Base-by-base conservation (phyloP, 2,113 vertebrate genomes). In the Merops nubicus region DNA sequence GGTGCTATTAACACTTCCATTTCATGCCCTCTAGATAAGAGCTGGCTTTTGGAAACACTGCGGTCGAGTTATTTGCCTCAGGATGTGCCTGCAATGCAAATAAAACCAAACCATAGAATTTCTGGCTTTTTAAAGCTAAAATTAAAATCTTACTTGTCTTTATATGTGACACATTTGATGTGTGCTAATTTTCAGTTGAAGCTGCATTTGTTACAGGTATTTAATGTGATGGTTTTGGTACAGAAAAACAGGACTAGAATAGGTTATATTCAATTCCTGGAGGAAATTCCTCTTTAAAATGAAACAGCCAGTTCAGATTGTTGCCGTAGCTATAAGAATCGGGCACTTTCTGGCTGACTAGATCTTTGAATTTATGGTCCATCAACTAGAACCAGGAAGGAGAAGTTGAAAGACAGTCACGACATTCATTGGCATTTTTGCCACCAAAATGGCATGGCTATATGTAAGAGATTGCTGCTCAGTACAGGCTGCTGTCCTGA, bases 1-100 rank as follows among this genome's bases (percentile, higher is more conserved):
- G 83, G 90, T 97, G 95, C 83, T 95, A 90, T 94, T 97, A 96
- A 86, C 92, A 78, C 90, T 95, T 96, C 76, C 47, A 72, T 93
- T 96, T 95, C 79, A 42, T 75, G 83, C 88, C 20, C 9, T 81
- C 54, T 81, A 85, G 92, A 59, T 89, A 94, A 87, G 68, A 95
- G 40, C 57, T 75, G 51, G 40, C 76, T 94, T 53, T 96, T 92
- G 56, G 68, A 86, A 94, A 84, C 78, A 69, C 48, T 93, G 84
- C 12, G 11, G 28, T 94, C 76, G 67, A 88, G 23, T 87, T 94
- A 67, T 85, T 93, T 94, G 69, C 86, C 92, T 81, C 45, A 45
- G 73, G 77, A 85, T 89, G 69, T 89, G 80, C 73, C 53, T 87
- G 42, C 48, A 85, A 54, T 65, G 40, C 53, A 76, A 87, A 96